Conservation (phyloP, 2,888 invertebrate genomes). For the Myopa testacea region DNA sequence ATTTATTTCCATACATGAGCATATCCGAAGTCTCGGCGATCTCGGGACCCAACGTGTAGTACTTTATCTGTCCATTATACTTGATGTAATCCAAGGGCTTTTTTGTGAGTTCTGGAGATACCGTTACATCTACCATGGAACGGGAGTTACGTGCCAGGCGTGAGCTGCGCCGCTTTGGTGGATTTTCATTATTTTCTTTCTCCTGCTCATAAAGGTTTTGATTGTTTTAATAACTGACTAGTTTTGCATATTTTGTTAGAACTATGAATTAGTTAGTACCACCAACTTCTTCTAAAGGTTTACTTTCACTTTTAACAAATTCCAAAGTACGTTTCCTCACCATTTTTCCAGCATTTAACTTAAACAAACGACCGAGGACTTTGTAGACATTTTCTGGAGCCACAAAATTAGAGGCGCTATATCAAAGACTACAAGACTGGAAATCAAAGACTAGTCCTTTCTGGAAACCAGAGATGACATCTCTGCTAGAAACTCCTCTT, state of each 20-base stretch:
- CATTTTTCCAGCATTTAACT: background rate
- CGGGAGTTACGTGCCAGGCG: constrained; percentile 57
- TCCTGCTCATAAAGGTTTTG: constrained; percentile 17
- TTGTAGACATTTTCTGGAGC: too few relatives aligned
- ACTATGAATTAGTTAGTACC: too few relatives aligned
- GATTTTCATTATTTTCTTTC: constrained; percentile 55
- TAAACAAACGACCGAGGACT: too few relatives aligned
- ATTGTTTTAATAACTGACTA: background rate
- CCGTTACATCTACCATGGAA: constrained; percentile 51
- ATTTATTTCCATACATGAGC: constrained; percentile 64
- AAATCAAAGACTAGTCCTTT: too few relatives aligned
- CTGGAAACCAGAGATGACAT: too few relatives aligned
- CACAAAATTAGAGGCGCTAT: too few relatives aligned
- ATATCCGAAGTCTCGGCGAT: constrained; percentile 69
- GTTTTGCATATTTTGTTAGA: background rate
- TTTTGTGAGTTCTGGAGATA: constrained; percentile 51
- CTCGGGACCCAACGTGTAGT: constrained; percentile 66
- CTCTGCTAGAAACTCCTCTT: too few relatives aligned
- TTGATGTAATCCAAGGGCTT: constrained; percentile 58
- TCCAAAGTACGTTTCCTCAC: background rate
- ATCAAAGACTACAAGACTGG: too few relatives aligned
- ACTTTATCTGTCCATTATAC: constrained; percentile 62
- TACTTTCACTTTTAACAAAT: too few relatives aligned
- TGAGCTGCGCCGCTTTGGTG: constrained; percentile 60
- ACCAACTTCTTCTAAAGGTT: too few relatives aligned